These are phyloP conservation scores for Branchinecta sandiegonensis DNA, from an alignment of 2,888 invertebrate species.

Conservation along the genomic window DNA sequence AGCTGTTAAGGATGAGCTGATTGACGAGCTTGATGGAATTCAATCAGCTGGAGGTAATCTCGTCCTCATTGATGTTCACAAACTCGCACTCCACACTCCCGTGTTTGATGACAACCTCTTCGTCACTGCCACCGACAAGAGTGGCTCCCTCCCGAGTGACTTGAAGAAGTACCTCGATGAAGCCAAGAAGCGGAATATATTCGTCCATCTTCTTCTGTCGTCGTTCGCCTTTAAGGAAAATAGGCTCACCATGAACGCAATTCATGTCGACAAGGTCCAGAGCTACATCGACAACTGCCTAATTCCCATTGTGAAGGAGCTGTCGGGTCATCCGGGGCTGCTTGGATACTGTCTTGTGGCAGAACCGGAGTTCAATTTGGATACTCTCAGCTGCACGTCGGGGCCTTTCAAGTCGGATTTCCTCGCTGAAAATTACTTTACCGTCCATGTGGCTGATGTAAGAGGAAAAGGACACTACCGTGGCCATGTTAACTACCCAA, in stretches of 20 bases:
- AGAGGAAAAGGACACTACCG: background rate
- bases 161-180: slow-evolving; percentile 12
- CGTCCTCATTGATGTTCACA: slow-evolving; percentile 7
- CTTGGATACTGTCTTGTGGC: background rate
- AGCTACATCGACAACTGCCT: slow-evolving; percentile 3
- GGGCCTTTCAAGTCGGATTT: background rate
- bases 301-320: background rate
- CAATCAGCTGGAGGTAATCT: background rate
- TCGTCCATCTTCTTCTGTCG: background rate
- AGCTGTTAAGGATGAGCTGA: background rate
- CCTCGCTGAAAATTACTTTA: background rate
- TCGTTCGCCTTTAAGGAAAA: slow-evolving; percentile 3
- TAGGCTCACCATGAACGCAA: background rate
- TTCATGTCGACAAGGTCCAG: background rate
- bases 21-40: slow-evolving; percentile 14
- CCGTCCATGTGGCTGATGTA: background rate
- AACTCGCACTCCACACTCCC: background rate
- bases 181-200: slow-evolving; percentile 4
- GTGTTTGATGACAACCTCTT: slow-evolving; percentile 2
- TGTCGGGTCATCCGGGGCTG: background rate
- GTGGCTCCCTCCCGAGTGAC: background rate
- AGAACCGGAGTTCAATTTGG: background rate
- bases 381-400: background rate
- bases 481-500: background rate
- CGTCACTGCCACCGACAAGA: background rate